Conservation (phyloP, 2,888 invertebrate species). For the Drosophila formosana region DNA sequence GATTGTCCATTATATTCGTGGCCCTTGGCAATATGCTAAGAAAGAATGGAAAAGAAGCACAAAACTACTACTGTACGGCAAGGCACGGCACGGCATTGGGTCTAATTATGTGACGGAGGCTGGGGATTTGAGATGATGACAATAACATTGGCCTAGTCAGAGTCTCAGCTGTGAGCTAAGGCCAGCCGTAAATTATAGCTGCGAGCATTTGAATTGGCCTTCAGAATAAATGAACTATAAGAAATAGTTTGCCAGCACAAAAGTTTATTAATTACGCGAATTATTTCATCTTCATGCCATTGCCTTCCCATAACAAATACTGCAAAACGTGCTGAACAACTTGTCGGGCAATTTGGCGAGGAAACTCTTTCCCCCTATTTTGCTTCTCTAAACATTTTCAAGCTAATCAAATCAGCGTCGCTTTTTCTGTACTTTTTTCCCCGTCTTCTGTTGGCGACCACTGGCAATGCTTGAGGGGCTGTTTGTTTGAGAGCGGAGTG, state of each 20-base stretch:
- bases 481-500: constrained; percentile 11
- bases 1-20: constrained; percentile 44
- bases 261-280: constrained; percentile 74
- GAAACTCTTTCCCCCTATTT: constrained; percentile 36
- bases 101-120: constrained; percentile 46
- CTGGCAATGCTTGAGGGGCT: constrained; percentile 4
- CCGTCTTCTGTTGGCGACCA: not conserved
- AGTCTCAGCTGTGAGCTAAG: constrained; percentile 11
- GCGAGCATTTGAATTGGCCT: constrained; percentile 51
- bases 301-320: constrained; percentile 30
- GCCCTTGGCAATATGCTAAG: constrained; percentile 40
- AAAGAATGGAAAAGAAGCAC: constrained; percentile 12
- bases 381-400: constrained; percentile 27
- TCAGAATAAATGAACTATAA: constrained; percentile 64
- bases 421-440: constrained; percentile 5
- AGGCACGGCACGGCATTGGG: constrained; percentile 22
- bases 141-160: constrained; percentile 51
- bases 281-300: constrained; percentile 50
- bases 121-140: constrained; percentile 47
- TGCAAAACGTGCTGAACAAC: constrained; percentile 38
- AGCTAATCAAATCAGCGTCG: constrained; percentile 67
- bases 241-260: constrained; percentile 52
- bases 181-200: constrained; percentile 37
- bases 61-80: constrained; percentile 7
- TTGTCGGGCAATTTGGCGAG: constrained; percentile 33